A percentile compares a stretch with the other conserved stretches of the same genome.
Conservation (phyloP, 1,140 invertebrate genomes). For the Lucilia sericata region DNA sequence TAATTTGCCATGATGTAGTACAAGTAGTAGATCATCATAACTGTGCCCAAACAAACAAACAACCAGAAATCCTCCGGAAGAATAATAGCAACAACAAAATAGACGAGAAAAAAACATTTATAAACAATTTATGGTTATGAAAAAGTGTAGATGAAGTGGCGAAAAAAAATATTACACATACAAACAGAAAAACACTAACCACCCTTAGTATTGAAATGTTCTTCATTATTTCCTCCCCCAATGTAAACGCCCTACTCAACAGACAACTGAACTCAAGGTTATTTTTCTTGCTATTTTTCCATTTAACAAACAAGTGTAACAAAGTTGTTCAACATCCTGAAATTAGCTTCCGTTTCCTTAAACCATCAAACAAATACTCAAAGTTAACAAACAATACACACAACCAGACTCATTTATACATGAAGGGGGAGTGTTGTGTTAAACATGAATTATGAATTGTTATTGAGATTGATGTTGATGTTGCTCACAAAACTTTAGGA, state of each 20-base stretch:
- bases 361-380: not conserved
- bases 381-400: not conserved
- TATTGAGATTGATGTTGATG: slow-evolving; percentile 67
- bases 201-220: not conserved
- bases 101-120: slow-evolving; percentile 34
- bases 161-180: slow-evolving; percentile 2
- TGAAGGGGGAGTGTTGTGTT: slow-evolving; percentile 56
- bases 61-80: not conserved
- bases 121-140: slow-evolving; percentile 47
- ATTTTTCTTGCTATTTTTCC: not conserved
- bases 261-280: not conserved
- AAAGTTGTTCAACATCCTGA: slow-evolving; percentile 14
- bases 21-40: slow-evolving; percentile 34
- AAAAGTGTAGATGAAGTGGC: slow-evolving; percentile 49
- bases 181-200: not conserved
- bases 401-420: not conserved
- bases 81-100: not conserved
- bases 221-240: slow-evolving; percentile 7
- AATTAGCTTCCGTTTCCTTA: slow-evolving; percentile 31
- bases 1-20: slow-evolving; percentile 21
- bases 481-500: slow-evolving; percentile 37
- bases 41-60: not conserved
- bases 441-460: slow-evolving; percentile 68
- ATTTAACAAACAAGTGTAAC: slow-evolving; percentile 33
- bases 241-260: not conserved